Conservation (phyloP, 1,140 invertebrate genomes). For the Temnothorax longispinosus region DNA sequence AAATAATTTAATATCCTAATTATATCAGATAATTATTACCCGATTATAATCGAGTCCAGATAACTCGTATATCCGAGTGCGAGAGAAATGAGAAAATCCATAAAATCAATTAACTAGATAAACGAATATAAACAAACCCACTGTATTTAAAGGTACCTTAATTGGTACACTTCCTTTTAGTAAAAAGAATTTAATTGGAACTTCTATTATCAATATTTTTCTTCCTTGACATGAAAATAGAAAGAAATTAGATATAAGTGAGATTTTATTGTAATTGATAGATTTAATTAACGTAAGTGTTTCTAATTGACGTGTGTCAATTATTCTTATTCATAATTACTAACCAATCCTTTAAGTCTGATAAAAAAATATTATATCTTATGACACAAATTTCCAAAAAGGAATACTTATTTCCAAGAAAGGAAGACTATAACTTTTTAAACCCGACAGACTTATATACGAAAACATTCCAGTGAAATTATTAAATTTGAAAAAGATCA, state of each 20-base stretch:
- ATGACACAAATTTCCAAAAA: neutral
- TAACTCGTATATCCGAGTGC: neutral
- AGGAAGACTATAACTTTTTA: neutral
- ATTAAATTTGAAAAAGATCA: neutral
- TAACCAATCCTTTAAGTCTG: neutral
- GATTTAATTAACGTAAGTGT: neutral
- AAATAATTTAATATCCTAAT: slow-evolving; percentile 4
- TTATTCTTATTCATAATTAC: neutral
- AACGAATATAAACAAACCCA: neutral
- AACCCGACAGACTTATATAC: neutral
- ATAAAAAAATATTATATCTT: neutral
- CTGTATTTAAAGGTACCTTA: neutral
- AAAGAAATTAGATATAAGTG: neutral
- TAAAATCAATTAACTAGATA: neutral
- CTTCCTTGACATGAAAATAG: neutral
- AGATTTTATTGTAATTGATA: neutral
- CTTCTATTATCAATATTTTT: neutral
- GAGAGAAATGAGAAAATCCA: neutral
- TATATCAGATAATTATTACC: neutral
- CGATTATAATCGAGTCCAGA: neutral
- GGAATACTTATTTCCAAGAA: neutral
- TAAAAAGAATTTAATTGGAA: neutral
- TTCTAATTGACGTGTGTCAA: neutral
- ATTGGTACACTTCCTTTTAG: neutral
- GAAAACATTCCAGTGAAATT: neutral